phyloP scores from a whole-genome alignment of 2,113 vertebrate genomes.

The Nothocercus nigrocapillus region DNA sequence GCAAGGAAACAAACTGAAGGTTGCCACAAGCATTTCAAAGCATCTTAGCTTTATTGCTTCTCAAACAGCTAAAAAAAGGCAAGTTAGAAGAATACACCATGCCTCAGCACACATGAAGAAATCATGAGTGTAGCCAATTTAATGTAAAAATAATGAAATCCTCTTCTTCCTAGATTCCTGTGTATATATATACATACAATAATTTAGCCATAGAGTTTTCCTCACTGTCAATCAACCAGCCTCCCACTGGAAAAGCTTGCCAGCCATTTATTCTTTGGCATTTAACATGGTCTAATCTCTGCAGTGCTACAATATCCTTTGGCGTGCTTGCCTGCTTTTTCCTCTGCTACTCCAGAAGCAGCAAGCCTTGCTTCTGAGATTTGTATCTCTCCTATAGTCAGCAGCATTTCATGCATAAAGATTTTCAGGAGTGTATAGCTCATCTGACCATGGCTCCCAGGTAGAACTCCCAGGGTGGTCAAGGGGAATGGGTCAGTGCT shows the following conservation, averaged over 20 bases:
- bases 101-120: not conserved
- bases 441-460: not conserved
- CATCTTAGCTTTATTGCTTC: not conserved
- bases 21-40: not conserved
- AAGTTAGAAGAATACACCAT: not conserved
- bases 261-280: not conserved
- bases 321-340: not conserved
- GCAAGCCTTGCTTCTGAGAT: accelerated
- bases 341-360: not conserved
- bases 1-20: not conserved
- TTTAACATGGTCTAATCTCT: not conserved
- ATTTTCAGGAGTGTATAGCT: not conserved
- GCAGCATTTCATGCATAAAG: not conserved
- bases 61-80: not conserved
- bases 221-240: not conserved
- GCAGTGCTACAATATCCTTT: not conserved
- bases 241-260: accelerated
- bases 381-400: not conserved
- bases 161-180: not conserved
- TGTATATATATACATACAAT: not conserved
- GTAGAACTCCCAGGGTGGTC: not conserved
- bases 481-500: not conserved
- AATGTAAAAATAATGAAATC: not conserved
- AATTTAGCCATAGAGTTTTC: not conserved
- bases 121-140: not conserved